Percentiles rank a stretch among this genome's conserved stretches.
phyloP scores from a whole-genome alignment of 1,140 invertebrate genomes.

The Potamilus streckersoni region DNA sequence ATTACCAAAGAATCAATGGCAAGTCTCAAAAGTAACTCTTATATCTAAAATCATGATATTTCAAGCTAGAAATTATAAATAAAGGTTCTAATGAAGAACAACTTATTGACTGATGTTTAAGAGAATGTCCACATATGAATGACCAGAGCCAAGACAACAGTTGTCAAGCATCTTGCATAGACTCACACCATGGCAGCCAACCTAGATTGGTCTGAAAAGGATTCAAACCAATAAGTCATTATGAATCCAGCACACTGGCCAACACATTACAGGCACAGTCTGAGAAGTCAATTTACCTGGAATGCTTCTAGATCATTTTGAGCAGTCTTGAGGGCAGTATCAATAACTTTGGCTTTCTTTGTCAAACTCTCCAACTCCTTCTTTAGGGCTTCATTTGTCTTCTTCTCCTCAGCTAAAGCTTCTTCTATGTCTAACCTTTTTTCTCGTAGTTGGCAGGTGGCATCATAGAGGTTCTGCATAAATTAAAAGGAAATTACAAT shows the following conservation, averaged over 20 bases:
- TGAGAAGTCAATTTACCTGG: constrained; percentile 50
- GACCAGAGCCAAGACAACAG: too few species aligned
- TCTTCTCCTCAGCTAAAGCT: constrained; percentile 65
- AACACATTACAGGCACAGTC: too few species aligned
- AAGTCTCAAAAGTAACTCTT: too few species aligned
- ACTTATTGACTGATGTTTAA: too few species aligned
- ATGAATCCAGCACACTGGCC: background rate
- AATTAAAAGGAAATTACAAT: background rate
- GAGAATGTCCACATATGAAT: too few species aligned
- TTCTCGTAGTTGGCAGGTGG: constrained; percentile 62
- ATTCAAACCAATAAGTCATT: background rate
- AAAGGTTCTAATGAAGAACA: too few species aligned
- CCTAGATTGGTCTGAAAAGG: background rate
- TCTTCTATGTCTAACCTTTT: constrained; percentile 64
- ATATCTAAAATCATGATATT: too few species aligned
- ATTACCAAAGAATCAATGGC: too few species aligned
- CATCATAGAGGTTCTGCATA: constrained; percentile 61
- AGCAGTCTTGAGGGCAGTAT: constrained; percentile 59
- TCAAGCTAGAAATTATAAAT: too few species aligned
- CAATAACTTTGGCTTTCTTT: constrained; percentile 66
- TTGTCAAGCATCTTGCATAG: too few species aligned
- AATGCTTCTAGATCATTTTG: constrained; percentile 68
- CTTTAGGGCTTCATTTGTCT: constrained; percentile 61
- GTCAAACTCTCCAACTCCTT: constrained; percentile 65
- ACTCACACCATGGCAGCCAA: too few species aligned